phyloP scores from a whole-genome alignment of 2,113 vertebrate species.

The Loxodonta africana region DNA sequence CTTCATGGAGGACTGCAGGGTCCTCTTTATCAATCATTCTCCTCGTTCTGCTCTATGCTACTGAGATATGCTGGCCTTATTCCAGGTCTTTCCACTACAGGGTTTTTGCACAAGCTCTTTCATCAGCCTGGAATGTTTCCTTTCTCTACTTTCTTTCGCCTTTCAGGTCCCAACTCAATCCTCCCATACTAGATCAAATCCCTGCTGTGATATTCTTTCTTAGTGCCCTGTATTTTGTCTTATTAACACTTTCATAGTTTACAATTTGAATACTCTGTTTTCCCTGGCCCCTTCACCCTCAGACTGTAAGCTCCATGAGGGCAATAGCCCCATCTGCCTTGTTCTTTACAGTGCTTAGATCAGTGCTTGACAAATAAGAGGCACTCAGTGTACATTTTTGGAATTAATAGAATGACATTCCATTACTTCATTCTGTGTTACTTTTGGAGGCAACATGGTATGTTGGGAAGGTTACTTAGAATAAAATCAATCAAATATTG shows the following conservation, averaged over 20 bases:
- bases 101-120: not conserved
- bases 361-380: no score
- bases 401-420: not conserved
- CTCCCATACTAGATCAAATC: not conserved
- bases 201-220: not conserved
- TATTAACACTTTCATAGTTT: conserved; percentile 31
- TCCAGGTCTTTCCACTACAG: not conserved
- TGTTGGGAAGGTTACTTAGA: not conserved
- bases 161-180: conserved; percentile 2
- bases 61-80: not conserved
- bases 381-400: not conserved
- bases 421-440: not conserved
- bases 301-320: not conserved
- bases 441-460: not conserved
- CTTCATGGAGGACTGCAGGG: not conserved
- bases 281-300: not conserved
- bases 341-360: not conserved
- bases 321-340: not conserved
- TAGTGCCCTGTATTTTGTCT: not conserved
- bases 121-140: not conserved
- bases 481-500: not conserved
- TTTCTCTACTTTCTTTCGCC: not conserved
- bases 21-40: not conserved
- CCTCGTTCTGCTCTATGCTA: not conserved
- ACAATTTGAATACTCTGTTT: not conserved